These are phyloP conservation scores for Paradoxurus hermaphroditus DNA, from an alignment of 2,113 vertebrate genomes.

Conservation along the genomic window DNA sequence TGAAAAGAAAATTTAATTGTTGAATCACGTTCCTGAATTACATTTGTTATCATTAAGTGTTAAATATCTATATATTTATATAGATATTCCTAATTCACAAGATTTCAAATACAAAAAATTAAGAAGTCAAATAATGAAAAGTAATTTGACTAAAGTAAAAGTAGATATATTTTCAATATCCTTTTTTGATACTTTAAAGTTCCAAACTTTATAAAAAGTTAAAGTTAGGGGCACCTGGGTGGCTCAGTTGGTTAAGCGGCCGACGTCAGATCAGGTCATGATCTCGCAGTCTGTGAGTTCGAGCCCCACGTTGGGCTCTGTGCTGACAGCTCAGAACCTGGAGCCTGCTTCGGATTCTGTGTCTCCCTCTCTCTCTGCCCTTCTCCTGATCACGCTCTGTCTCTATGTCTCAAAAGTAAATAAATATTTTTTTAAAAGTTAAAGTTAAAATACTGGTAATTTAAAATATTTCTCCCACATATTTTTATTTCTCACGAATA, in stretches of 20 bases:
- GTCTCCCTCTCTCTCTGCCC: no score
- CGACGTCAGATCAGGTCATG: no score
- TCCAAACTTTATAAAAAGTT: constrained; percentile 63
- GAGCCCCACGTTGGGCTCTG: no score
- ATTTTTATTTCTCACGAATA: constrained; percentile 48
- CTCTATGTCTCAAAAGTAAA: no score
- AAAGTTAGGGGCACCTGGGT: background rate
- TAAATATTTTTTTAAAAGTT: background rate
- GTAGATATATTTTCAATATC: constrained; percentile 63
- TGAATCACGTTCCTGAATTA: constrained; percentile 21
- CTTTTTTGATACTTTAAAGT: constrained; percentile 45
- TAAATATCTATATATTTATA: background rate
- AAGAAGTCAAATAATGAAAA: constrained; percentile 69
- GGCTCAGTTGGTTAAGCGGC: no score
- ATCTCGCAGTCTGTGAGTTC: no score
- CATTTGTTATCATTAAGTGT: constrained; percentile 60
- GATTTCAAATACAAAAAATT: constrained; percentile 75
- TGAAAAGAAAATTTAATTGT: constrained; percentile 77
- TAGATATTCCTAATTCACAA: constrained; percentile 63
- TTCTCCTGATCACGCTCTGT: no score
- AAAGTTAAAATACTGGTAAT: background rate
- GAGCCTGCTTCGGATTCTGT: no score
- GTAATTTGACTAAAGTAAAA: constrained; percentile 73
- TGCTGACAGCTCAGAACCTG: no score
- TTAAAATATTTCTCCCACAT: background rate